Base-by-base conservation (phyloP, 2,888 invertebrate genomes). In the Trichogramma dendrolimi region DNA sequence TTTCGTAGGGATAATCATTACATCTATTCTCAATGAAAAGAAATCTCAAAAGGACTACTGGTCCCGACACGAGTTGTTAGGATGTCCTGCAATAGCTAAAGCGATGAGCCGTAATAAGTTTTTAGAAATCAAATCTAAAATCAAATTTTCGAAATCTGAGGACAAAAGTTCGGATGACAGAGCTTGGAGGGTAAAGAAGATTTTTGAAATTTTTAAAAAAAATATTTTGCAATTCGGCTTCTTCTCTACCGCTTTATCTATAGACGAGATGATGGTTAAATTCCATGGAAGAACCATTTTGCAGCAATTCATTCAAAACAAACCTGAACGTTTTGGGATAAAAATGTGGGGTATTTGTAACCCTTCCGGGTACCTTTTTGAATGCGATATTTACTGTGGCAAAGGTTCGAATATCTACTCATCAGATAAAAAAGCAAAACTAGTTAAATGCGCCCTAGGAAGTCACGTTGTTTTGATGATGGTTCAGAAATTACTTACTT, bases 221-320 rank as follows among this genome's bases (percentile, higher is more conserved):
- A n/a, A n/a, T n/a, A n/a, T n/a, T n/a, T n/a, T n/a, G n/a, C n/a
- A n/a, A n/a, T n/a, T n/a, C n/a, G n/a, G n/a, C n/a, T n/a, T n/a
- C n/a, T n/a, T n/a, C n/a, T n/a, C n/a, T n/a, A n/a, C n/a, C n/a
- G n/a, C n/a, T n/a, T n/a, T n/a, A n/a, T n/a, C n/a, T n/a, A n/a
- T n/a, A n/a, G 57, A 67, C 44, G 64, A 61, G 55, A 65, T 67
- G 63, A 63, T 67, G 61, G 63, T 62, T 11, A 57, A 60, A 63
- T 67, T 63, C 55, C 56, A 59, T 56, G 63, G 61, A 63, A 61
- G 58, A 59, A 59, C 62, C 39, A 42, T 44, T 39, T 52, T 60
- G 42, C 11, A 39, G 8, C 60, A 64, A 57, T 66, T 64, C 42
- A 62, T 66, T 47, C 48, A 48, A 38, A 57, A 60, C 11, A 66